Evolutionary conservation across 2,797 vertebrate genomes (phyloP).

Genomic region (Astyanax mexicanus): DNA sequence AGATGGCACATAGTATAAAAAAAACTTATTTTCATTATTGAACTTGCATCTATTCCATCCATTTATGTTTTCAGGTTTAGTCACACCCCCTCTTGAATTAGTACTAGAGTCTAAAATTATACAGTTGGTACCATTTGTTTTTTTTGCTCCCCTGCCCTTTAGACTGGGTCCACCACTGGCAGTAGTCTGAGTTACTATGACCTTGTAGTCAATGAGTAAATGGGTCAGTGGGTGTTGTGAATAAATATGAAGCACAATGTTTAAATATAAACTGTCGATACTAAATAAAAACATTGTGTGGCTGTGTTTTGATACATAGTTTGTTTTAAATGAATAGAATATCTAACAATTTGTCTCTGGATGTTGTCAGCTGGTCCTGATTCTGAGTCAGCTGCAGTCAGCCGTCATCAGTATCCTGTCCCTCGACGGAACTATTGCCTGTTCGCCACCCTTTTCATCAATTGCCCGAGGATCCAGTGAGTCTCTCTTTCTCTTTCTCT

Average conservation of each 20-base stretch:
- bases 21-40: no score
- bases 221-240: no score
- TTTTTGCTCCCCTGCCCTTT: no score
- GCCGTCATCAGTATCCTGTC: slow-evolving; percentile 86
- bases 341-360: slow-evolving; percentile 16
- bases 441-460: slow-evolving; percentile 84
- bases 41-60: no score
- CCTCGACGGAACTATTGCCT: slow-evolving; percentile 79
- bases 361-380: slow-evolving; percentile 79
- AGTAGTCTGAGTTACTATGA: neutral
- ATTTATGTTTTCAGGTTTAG: no score
- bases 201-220: neutral
- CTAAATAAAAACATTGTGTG: neutral
- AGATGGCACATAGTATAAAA: no score
- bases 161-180: no score
- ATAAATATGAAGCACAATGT: no score
- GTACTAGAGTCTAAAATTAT: no score
- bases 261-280: neutral
- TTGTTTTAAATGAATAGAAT: neutral
- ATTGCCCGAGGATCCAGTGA: slow-evolving; percentile 85
- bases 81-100: no score
- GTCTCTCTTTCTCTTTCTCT: slow-evolving; percentile 46
- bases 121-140: no score
- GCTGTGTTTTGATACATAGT: neutral
- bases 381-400: slow-evolving; percentile 88